phyloP scores from a whole-genome alignment of 2,797 vertebrate genomes.

The Sebastes reedi region DNA sequence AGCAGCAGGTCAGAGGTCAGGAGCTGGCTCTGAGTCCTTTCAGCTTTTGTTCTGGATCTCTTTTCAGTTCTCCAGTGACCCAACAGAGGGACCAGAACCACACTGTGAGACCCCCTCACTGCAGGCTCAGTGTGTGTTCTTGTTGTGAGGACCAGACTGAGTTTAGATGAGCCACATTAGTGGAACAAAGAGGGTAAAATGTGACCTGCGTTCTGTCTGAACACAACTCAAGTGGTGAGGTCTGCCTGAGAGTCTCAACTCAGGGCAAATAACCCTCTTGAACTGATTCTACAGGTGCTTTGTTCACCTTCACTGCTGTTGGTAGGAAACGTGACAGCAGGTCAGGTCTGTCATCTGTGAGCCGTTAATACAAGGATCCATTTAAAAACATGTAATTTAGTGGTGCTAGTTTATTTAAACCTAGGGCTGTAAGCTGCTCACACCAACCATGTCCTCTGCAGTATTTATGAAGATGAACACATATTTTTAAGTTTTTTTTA shows the following conservation, averaged over 20 bases:
- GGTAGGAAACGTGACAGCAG: too few relatives aligned
- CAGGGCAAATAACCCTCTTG: neutral
- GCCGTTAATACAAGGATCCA: neutral
- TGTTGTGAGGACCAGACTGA: too few relatives aligned
- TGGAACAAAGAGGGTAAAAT: too few relatives aligned
- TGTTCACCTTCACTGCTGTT: neutral
- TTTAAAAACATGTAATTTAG: neutral
- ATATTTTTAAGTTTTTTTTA: too few relatives aligned
- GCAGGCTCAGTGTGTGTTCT: neutral
- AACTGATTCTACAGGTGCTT: neutral
- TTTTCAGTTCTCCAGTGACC: neutral
- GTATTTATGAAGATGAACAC: too few relatives aligned
- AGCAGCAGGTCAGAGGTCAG: too few relatives aligned
- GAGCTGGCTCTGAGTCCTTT: neutral
- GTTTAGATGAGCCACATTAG: too few relatives aligned
- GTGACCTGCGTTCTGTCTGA: too few relatives aligned
- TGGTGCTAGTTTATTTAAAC: neutral
- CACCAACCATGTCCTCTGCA: neutral
- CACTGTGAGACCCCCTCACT: neutral
- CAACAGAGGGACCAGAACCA: neutral
- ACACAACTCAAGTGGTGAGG: too few relatives aligned
- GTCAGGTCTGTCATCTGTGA: neutral
- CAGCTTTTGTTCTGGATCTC: conserved; percentile 1
- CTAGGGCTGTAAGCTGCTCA: neutral
- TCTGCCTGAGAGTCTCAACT: neutral